Evolutionary conservation across 2,888 invertebrate genomes (phyloP), one percentile per base, ranked within the genome.

Genomic region (Aproaerema taeniolella): DNA sequence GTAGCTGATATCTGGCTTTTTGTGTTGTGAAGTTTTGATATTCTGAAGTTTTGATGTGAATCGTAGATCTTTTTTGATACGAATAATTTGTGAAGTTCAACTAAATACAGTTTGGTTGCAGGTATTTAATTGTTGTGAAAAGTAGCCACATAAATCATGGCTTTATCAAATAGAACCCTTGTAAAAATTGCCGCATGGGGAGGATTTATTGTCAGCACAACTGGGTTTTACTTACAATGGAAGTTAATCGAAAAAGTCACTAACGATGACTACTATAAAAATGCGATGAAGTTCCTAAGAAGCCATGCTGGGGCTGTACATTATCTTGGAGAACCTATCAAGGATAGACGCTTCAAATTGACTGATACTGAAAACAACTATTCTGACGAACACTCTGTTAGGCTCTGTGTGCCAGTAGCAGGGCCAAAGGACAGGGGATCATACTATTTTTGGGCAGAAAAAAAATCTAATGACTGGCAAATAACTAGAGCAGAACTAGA

Each of bases 291-390:
- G 55, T 78, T 72, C 7, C 58, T 94, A 12, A 72, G 90, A 47
- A 56, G 59, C 5, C 87, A 92, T 64, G 55, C 81, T 13, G 91
- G 91, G 20, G 92, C 92, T 2, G 78, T 91, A 3, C 67, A 87
- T 35, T 78, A 91, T 45, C 73, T 95, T 26, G 95, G 95, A 2
- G 91, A 93, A 66, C 94, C 95, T 1, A 91, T 95, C 25, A 89
- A 88, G 63, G 91, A 91, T 43, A 80, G 81, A 36, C 78, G 79
- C 2, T 88, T 93, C 43, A 90, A 92, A 66, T 59, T 93, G 25
- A 79, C 82, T 2, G 88, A 91, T 54, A 49, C 61, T 2, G 68
- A 79, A 33, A 86, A 87, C 32, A 86, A 88, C 51, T 87, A 63
- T 50, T 87, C 87, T 31, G 88, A 90, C 60, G 88, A 79, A 1